Evolutionary conservation across 2,113 vertebrate genomes (phyloP).

Genomic region (Phalacrocorax aristotelis): DNA sequence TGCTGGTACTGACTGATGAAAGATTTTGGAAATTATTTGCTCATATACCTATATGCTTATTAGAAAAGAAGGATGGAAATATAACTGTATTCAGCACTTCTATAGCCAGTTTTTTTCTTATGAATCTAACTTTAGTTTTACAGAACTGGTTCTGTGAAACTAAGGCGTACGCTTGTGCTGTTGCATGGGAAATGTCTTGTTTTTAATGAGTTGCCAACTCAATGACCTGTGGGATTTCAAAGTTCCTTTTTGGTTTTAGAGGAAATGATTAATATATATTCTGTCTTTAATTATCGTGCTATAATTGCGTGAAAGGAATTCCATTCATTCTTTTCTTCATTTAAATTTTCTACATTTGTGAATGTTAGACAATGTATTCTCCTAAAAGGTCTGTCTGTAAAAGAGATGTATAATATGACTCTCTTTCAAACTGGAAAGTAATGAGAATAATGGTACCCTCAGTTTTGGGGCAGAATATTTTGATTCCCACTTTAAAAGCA

Average conservation of each 20-base stretch:
- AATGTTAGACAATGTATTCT: not conserved
- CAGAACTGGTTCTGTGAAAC: constrained; percentile 14
- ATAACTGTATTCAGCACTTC: not conserved
- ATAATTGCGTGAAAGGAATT: constrained; percentile 52
- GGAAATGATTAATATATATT: constrained; percentile 68
- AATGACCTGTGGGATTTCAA: constrained; percentile 67
- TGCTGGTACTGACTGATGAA: not conserved
- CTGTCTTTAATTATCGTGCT: constrained; percentile 56
- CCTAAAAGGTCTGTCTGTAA: not conserved
- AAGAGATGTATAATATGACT: not conserved
- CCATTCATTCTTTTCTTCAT: constrained; percentile 61
- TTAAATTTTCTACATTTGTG: constrained; percentile 31
- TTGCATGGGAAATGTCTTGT: constrained; percentile 65
- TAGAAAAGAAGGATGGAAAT: not conserved
- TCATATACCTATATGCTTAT: not conserved
- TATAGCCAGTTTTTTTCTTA: not conserved
- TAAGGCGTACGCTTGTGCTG: constrained; percentile 19
- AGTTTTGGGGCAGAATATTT: not conserved
- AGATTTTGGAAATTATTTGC: not conserved
- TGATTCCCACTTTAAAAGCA: constrained; percentile 27
- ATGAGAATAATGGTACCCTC: not conserved
- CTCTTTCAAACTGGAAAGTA: not conserved
- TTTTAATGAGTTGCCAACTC: constrained; percentile 67
- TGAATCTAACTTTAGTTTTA: constrained; percentile 12
- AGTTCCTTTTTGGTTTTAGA: constrained; percentile 65